A percentile compares a stretch with the other conserved stretches of the same genome.
These are phyloP conservation scores for Pachyuromys duprasi DNA, from an alignment of 2,797 vertebrate genomes.

Conservation along the genomic window DNA sequence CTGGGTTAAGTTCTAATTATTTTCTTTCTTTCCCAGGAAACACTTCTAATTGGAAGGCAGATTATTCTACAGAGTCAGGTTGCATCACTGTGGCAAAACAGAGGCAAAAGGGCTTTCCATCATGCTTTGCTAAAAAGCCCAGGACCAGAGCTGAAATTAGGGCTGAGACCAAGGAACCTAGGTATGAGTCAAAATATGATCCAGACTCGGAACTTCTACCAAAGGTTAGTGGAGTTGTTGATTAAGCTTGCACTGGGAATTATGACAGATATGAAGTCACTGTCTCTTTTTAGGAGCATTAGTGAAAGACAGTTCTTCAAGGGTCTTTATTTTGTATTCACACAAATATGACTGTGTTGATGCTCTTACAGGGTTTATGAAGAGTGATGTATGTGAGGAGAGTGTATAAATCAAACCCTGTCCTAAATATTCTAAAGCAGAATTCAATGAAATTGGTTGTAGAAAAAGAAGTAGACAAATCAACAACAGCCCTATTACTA, in stretches of 20 bases:
- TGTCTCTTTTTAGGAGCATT: not conserved
- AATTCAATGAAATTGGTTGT: conserved; percentile 36
- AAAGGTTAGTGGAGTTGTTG: not conserved
- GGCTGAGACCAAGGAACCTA: conserved; percentile 76
- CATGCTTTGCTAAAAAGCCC: conserved; percentile 82
- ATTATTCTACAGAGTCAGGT: conserved; percentile 85
- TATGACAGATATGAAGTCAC: not conserved
- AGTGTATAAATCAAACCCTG: conserved; percentile 25
- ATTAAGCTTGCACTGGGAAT: conserved; percentile 10
- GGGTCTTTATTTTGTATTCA: conserved; percentile 15
- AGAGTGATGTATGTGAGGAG: conserved; percentile 16
- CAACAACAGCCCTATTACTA: not conserved
- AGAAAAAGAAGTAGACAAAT: conserved; percentile 31
- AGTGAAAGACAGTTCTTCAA: not conserved
- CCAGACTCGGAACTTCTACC: not conserved
- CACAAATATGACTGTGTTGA: not conserved
- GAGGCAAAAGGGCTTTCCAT: conserved; percentile 91
- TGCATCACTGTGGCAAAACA: conserved; percentile 93
- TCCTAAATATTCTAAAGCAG: conserved; percentile 53
- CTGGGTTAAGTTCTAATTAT: conserved; percentile 73
- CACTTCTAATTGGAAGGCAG: not conserved
- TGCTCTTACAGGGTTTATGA: not conserved
- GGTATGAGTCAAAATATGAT: not conserved
- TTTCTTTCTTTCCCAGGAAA: conserved; percentile 83
- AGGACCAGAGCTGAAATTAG: conserved; percentile 84